Evolutionary conservation across 1,140 invertebrate genomes (phyloP).

Genomic region (Sycophaga agraensis): DNA sequence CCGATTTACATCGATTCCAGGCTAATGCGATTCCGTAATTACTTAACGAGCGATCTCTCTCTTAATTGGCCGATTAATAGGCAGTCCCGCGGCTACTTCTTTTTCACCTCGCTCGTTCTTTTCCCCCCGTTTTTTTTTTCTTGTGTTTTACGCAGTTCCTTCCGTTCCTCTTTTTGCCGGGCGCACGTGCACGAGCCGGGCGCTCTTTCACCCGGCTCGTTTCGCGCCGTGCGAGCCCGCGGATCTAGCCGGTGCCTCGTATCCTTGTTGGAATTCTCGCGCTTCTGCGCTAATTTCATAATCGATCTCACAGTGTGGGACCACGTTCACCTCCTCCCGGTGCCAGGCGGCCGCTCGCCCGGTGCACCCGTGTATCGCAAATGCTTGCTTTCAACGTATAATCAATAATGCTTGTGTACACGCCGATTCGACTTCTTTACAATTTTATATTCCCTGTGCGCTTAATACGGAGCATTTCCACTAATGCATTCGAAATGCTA

Average conservation of each 20-base stretch:
- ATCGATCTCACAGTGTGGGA: constrained; percentile 2
- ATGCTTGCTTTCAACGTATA: too few relatives aligned
- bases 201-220: too few relatives aligned
- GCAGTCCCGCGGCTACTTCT: not conserved
- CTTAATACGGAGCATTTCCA: too few relatives aligned
- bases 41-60: constrained; percentile 12
- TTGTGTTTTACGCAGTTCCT: not conserved
- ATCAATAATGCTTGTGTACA: too few relatives aligned
- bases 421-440: too few relatives aligned
- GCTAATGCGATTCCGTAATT: constrained; percentile 16
- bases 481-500: too few relatives aligned
- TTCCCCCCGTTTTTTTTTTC: not conserved
- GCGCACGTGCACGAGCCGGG: not conserved
- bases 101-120: not conserved
- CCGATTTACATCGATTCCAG: constrained; percentile 10
- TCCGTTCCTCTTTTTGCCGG: not conserved
- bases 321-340: not conserved
- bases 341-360: too few relatives aligned
- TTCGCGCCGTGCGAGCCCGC: too few relatives aligned
- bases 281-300: constrained; percentile 6
- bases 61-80: constrained; percentile 21
- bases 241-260: not conserved
- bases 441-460: too few relatives aligned
- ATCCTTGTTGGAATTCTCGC: not conserved
- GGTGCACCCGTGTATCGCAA: too few relatives aligned